A percentile compares a stretch with the other conserved stretches of the same genome.
Evolutionary conservation across 23 tunicate species (phyloP).

Genomic region (Styela clava): DNA sequence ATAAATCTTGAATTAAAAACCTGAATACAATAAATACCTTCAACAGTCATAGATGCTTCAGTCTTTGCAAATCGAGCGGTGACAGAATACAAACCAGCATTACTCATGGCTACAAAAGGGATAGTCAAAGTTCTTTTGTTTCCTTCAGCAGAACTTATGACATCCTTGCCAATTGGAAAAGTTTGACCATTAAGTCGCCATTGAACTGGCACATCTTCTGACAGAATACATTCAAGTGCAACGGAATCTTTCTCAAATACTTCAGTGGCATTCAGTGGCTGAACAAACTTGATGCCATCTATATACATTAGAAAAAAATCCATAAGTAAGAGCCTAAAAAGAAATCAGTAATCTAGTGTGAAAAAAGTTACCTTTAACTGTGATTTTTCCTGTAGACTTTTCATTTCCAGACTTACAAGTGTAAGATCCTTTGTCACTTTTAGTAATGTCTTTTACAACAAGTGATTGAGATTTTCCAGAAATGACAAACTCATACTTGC

Average conservation of each 20-base stretch:
- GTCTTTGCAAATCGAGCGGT: conserved; percentile 26
- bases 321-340: background rate
- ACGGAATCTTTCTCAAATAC: conserved; percentile 27
- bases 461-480: conserved; percentile 14
- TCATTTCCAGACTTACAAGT: conserved; percentile 24
- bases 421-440: conserved; percentile 12
- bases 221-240: conserved; percentile 19
- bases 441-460: background rate
- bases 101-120: background rate
- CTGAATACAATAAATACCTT: no score
- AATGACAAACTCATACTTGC: conserved; percentile 19
- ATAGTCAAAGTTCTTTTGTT: conserved; percentile 7
- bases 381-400: conserved; percentile 4
- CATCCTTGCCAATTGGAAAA: background rate
- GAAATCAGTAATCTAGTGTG: background rate
- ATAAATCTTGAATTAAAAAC: background rate
- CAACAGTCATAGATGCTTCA: background rate
- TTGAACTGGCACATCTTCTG: conserved; percentile 25
- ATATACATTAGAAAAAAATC: background rate
- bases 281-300: conserved; percentile 26
- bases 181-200: conserved; percentile 27
- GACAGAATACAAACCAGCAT: conserved; percentile 16
- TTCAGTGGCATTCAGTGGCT: background rate
- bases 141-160: background rate
- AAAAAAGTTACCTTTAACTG: conserved; percentile 27